Conservation (phyloP, 2,797 vertebrate genomes). For the Syngnathus rostellatus region DNA sequence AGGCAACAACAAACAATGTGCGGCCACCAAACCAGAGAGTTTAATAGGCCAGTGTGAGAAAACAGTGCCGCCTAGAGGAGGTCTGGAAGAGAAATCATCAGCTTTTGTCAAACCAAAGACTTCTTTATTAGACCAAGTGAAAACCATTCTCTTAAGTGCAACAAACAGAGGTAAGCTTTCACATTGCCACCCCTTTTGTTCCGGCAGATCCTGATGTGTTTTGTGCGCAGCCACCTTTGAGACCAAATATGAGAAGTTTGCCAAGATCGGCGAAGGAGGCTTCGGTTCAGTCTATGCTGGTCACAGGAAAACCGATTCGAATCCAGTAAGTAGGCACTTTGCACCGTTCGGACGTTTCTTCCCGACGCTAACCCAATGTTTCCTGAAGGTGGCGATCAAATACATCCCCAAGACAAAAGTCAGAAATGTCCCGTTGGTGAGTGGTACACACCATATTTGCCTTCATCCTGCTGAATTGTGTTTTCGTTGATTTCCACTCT, state of each 20-base stretch:
- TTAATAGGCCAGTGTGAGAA: background rate
- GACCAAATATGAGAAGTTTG: slow-evolving; percentile 1
- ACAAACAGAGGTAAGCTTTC: background rate
- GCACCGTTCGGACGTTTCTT: background rate
- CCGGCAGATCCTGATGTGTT: background rate
- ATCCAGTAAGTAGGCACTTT: background rate
- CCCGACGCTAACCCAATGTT: background rate
- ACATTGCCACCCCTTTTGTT: background rate
- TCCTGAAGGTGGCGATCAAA: background rate
- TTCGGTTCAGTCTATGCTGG: background rate
- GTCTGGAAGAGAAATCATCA: background rate
- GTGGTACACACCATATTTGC: background rate
- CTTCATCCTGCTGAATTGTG: background rate
- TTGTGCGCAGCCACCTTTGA: background rate
- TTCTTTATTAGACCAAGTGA: background rate
- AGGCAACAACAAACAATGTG: background rate
- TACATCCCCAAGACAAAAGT: slow-evolving; percentile 18
- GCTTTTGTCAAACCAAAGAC: background rate
- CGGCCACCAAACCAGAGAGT: background rate
- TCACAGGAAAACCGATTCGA: background rate
- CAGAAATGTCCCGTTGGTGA: background rate
- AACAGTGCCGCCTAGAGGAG: background rate
- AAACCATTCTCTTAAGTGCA: background rate
- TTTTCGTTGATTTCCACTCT: background rate
- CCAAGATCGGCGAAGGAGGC: background rate